A percentile compares a stretch with the other conserved stretches of the same genome.
Evolutionary conservation across 2,113 vertebrate species (phyloP).

Genomic region (Pundamilia nyererei): DNA sequence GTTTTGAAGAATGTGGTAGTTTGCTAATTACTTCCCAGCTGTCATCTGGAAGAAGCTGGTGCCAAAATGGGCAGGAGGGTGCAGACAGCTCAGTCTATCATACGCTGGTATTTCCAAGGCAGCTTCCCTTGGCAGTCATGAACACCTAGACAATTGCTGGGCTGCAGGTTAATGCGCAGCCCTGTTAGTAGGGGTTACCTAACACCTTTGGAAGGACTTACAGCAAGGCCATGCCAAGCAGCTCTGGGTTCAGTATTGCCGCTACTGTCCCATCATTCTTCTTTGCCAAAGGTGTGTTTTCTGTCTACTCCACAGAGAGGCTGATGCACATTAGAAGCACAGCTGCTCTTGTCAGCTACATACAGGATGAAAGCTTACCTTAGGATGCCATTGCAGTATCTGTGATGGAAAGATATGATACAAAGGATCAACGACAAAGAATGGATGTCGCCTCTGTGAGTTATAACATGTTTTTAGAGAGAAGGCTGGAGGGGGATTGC

Average conservation of each 20-base stretch:
- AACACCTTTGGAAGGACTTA: slow-evolving; percentile 7
- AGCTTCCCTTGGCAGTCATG: slow-evolving; percentile 1
- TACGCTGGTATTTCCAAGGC: neutral
- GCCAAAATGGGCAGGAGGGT: slow-evolving; percentile 21
- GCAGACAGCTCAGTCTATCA: slow-evolving; percentile 22
- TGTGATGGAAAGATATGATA: neutral
- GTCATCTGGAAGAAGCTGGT: slow-evolving; percentile 34
- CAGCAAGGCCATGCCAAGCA: neutral
- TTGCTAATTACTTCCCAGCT: slow-evolving; percentile 48
- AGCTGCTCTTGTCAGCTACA: neutral
- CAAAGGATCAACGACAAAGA: neutral
- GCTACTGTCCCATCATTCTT: neutral
- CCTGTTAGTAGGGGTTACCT: neutral
- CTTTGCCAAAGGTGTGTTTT: neutral
- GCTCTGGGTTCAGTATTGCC: neutral
- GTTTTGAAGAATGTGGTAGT: slow-evolving; percentile 16
- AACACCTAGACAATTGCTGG: neutral
- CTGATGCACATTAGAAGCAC: neutral
- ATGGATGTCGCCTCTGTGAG: neutral
- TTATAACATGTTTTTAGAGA: neutral
- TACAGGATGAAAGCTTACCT: neutral
- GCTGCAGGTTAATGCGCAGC: neutral
- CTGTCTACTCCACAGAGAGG: neutral
- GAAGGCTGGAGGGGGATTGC: neutral
- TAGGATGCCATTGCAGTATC: neutral